phyloP scores from a whole-genome alignment of 2,113 vertebrate genomes.

The cat (Felis catus) region DNA sequence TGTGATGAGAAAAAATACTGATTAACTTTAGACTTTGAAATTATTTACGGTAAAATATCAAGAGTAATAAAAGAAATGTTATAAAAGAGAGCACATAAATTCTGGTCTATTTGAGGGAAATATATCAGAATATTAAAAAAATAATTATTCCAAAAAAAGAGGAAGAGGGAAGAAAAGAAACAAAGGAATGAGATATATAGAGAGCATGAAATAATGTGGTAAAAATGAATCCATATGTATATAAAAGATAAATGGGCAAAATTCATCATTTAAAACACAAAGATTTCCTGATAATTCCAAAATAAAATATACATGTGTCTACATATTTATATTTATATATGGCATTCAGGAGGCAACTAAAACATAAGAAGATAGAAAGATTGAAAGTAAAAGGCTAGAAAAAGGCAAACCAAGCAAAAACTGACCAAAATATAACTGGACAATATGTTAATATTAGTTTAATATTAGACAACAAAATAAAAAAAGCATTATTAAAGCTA shows the following conservation, averaged over 20 bases:
- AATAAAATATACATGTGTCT: neutral
- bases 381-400: neutral
- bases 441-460: neutral
- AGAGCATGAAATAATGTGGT: neutral
- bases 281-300: neutral
- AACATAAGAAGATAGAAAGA: neutral
- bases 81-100: neutral
- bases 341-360: neutral
- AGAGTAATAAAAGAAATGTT: neutral
- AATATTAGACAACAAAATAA: neutral
- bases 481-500: neutral
- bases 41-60: neutral
- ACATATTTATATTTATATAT: neutral
- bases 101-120: neutral
- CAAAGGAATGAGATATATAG: neutral
- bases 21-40: neutral
- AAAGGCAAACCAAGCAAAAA: neutral
- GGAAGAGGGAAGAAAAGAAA: neutral
- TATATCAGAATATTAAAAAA: neutral
- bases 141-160: neutral
- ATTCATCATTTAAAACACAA: neutral
- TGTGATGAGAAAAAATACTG: neutral
- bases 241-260: neutral
- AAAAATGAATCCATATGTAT: neutral
- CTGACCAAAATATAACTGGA: neutral